Evolutionary conservation across 2,113 vertebrate species (phyloP), one percentile per base, ranked within the genome.

Genomic region (Struthidea cinerea): DNA sequence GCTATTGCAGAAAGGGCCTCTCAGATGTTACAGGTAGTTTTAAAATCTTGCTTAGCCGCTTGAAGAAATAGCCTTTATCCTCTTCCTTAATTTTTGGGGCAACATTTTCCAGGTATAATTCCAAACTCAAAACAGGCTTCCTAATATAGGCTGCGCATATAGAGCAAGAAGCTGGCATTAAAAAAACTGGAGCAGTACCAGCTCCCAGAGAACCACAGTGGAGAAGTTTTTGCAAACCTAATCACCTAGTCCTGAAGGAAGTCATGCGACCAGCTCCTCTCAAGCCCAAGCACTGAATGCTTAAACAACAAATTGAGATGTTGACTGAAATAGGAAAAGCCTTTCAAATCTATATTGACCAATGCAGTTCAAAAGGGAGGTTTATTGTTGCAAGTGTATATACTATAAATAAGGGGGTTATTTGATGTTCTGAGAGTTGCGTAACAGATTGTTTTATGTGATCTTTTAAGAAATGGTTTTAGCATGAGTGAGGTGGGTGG

Each of bases 361-460:
- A 94, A 91, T 71, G 56, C 73, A 84, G 69, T 84, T 90, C 60
- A 71, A 65, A 90, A 90, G 65, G 52, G 52, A 93, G 73, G 73
- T 90, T 96, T 93, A 95, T 68, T 96, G 95, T 90, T 95, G 14
- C 49, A 83, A 74, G 82, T 92, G 94, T 97, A 39, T 95, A 71
- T 87, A 94, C 84, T 92, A 68, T 93, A 97, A 97, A 97, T 74
- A 97, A 91, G 60, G 69, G 56, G 49, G 84, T 82, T 91, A 67
- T 95, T 96, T 96, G 93, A 84, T 94, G 95, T 94, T 95, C 83
- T 84, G 52, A 24, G 67, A 13, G 22, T 95, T 95, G 57, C 5
- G 3, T 47, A 96, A 97, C 68, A 81, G 56, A 47, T 73, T 63
- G 92, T 60, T 89, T 92, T 80, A 84, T 37, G 49, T 13, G 4